Conservation (phyloP, 2,113 vertebrate species). For the Chionis minor region DNA sequence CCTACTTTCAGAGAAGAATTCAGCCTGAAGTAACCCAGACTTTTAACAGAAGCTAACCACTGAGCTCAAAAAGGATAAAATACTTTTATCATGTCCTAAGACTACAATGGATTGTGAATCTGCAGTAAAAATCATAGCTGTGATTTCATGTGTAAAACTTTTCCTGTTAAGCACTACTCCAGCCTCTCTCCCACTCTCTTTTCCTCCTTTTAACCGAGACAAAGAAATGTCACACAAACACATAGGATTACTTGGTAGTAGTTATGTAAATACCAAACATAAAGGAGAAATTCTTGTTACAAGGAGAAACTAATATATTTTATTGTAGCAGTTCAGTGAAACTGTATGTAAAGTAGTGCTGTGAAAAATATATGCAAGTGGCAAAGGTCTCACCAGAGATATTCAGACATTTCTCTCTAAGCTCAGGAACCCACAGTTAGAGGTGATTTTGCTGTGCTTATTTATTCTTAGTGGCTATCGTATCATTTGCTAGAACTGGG, state of each 20-base stretch:
- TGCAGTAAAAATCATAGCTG: conserved; percentile 25
- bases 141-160: conserved; percentile 38
- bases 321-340: background rate
- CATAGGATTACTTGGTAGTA: background rate
- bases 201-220: background rate
- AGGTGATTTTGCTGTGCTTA: background rate
- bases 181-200: background rate
- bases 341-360: background rate
- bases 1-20: background rate
- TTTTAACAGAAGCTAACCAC: conserved; percentile 22
- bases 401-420: background rate
- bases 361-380: background rate
- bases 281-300: background rate
- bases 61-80: conserved; percentile 4
- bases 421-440: background rate
- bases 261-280: background rate
- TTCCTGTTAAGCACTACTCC: background rate
- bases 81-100: background rate
- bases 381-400: background rate
- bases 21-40: background rate
- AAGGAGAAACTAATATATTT: background rate
- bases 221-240: background rate
- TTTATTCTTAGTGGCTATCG: background rate
- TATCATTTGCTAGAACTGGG: background rate
- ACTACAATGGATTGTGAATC: conserved; percentile 14